phyloP scores from a whole-genome alignment of 2,888 invertebrate genomes.

The Siphonodentalium dalli region DNA sequence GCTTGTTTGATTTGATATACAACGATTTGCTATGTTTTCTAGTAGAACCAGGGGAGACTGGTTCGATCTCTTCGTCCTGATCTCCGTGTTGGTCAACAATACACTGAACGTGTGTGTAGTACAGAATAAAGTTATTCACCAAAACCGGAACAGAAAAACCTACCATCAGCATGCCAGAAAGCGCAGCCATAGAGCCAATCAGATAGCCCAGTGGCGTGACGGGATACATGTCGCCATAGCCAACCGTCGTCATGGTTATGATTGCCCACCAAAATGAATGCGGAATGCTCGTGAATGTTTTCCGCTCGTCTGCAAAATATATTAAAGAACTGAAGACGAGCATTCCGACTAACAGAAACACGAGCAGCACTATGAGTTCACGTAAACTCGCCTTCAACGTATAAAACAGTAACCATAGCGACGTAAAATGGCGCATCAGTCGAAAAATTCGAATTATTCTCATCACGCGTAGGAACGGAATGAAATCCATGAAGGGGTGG shows the following conservation, averaged over 20 bases:
- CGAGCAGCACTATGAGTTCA: constrained; percentile 52
- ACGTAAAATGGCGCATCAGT: constrained; percentile 49
- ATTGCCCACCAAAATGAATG: constrained; percentile 58
- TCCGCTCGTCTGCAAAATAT: constrained; percentile 49
- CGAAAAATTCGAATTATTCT: constrained; percentile 53
- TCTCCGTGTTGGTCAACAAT: constrained; percentile 32
- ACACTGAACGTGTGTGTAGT: constrained; percentile 52
- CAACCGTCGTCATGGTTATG: constrained; percentile 61
- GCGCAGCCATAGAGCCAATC: constrained; percentile 49
- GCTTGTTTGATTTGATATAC: too few relatives aligned
- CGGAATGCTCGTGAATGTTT: constrained; percentile 48
- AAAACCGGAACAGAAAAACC: constrained; percentile 58
- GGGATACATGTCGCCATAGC: constrained; percentile 58
- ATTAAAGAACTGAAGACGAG: constrained; percentile 56
- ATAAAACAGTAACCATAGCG: constrained; percentile 55
- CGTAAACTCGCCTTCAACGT: constrained; percentile 54
- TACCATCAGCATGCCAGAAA: constrained; percentile 51
- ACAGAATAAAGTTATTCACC: constrained; percentile 58
- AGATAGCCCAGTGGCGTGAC: constrained; percentile 42
- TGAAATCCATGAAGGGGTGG: constrained; percentile 32
- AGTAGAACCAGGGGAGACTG: too few relatives aligned
- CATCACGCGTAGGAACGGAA: constrained; percentile 44
- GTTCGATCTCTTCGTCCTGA: constrained; percentile 9
- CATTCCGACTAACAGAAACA: constrained; percentile 55
- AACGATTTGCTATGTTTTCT: too few relatives aligned